Evolutionary conservation across 2,113 vertebrate genomes (phyloP).

Genomic region (Alethe diademata): DNA sequence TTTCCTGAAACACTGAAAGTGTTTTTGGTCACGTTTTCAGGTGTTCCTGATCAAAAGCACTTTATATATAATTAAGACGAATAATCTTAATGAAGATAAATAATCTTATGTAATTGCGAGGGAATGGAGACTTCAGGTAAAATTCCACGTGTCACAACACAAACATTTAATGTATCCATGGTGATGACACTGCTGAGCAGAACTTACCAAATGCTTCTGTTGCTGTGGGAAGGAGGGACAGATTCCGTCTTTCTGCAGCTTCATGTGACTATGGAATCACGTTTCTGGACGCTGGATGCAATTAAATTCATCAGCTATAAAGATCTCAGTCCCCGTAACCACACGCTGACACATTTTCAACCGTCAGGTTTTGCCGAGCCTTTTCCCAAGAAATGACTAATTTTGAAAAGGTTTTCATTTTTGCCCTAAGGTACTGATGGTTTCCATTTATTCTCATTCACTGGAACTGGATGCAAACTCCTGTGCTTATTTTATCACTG

Average conservation of each 20-base stretch:
- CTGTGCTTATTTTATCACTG: not conserved
- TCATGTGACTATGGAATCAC: not conserved
- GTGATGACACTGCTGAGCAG: not conserved
- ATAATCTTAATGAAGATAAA: not conserved
- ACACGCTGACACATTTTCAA: not conserved
- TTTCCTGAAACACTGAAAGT: not conserved
- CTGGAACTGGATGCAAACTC: not conserved
- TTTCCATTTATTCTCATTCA: not conserved
- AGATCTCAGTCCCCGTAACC: not conserved
- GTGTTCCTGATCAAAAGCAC: not conserved
- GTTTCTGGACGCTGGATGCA: not conserved
- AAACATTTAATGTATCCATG: not conserved
- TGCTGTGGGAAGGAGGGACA: not conserved
- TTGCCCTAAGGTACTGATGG: not conserved
- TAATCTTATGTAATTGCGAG: not conserved
- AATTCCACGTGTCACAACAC: not conserved
- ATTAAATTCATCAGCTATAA: not conserved
- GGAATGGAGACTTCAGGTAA: not conserved
- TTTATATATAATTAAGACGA: not conserved
- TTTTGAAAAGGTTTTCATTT: not conserved
- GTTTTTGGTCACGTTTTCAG: not conserved
- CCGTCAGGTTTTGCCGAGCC: not conserved
- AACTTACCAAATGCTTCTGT: not conserved
- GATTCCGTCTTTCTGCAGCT: not conserved
- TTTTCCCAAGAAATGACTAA: not conserved